Evolutionary conservation across 2,113 vertebrate genomes (phyloP), one percentile per base, ranked within the genome.

Genomic region (Ciconia stormi): DNA sequence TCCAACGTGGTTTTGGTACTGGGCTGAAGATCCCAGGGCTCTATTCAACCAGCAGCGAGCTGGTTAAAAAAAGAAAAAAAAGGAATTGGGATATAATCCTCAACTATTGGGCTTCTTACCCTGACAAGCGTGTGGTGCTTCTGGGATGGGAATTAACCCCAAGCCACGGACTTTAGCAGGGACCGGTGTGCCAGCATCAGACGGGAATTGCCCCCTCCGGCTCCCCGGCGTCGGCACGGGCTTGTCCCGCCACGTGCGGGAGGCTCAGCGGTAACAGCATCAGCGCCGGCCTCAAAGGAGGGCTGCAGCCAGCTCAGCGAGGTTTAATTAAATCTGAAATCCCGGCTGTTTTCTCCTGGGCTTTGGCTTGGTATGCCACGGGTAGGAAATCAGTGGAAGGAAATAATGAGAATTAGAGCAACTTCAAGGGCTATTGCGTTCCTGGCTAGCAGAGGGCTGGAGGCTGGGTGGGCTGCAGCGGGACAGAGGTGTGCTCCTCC

Each of bases 281-380:
- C 88, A 56, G 49, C 0, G 1, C 71, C 0, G 2, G 87, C 87
- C 65, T 69, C 29, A 0, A 53, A 96, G 73, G 91, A 93, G 38
- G 78, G 53, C 9, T 65, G 74, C 70, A 85, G 93, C 90, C 91
- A 65, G 82, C 94, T 94, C 76, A 23, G n/a, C 6, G 4, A 95
- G 77, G 81, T 65, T 95, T 96, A 96, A 93, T 94, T 94, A 91
- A 92, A 90, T 96, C 50, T 82, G 93, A 95, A 97, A 90, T 94
- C 63, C 91, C 0, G 15, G 34, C 61, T 59, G 18, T 46, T 93
- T 77, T 78, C 87, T 97, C 89, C 30, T 77, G 91, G 76, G 90
- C 69, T 94, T 96, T 94, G 90, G 85, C 85, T 96, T 87, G 90
- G 85, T 85, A 95, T 81, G 87, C 46, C 71, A 61, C 0, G 71